These are phyloP conservation scores for Plemyria rubiginata DNA, from an alignment of 2,888 invertebrate genomes.

Conservation along the genomic window DNA sequence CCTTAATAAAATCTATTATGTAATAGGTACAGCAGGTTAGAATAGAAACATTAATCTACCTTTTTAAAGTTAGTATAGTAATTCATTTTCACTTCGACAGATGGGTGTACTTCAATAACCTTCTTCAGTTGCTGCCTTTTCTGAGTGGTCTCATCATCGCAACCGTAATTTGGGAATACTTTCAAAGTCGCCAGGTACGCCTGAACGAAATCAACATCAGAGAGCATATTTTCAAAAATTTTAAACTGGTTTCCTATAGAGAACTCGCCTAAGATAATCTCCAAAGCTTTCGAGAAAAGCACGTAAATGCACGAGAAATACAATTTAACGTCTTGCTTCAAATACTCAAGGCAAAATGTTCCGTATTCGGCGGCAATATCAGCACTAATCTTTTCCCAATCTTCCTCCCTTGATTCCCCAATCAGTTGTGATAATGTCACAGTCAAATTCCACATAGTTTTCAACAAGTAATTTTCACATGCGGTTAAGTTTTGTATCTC, in stretches of 20 bases:
- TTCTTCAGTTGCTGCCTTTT: constrained; percentile 39
- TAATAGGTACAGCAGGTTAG: no score
- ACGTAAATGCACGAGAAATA: constrained; percentile 61
- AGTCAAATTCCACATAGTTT: constrained; percentile 59
- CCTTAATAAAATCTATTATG: no score
- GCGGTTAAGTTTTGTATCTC: constrained; percentile 50
- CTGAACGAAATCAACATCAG: constrained; percentile 52
- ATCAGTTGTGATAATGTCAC: constrained; percentile 50
- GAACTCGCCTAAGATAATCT: constrained; percentile 32
- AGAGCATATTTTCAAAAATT: constrained; percentile 50
- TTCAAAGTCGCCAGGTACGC: constrained; percentile 56
- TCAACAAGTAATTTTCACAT: constrained; percentile 58
- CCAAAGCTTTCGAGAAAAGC: constrained; percentile 53
- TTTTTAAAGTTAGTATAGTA: constrained; percentile 39
- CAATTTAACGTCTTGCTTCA: constrained; percentile 57
- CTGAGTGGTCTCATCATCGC: constrained; percentile 16
- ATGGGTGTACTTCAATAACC: constrained; percentile 49
- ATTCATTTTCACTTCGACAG: constrained; percentile 61
- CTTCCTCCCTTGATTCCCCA: constrained; percentile 37
- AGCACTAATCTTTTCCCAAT: constrained; percentile 45
- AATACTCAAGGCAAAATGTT: constrained; percentile 51
- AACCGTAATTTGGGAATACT: constrained; percentile 36
- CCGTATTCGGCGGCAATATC: constrained; percentile 53
- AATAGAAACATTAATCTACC: background rate
- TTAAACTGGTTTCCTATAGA: constrained; percentile 27